Percentiles rank a stretch among this genome's conserved stretches.
These are phyloP conservation scores for Zaprionus tsacasi DNA, from an alignment of 1,140 invertebrate genomes.

Conservation along the genomic window DNA sequence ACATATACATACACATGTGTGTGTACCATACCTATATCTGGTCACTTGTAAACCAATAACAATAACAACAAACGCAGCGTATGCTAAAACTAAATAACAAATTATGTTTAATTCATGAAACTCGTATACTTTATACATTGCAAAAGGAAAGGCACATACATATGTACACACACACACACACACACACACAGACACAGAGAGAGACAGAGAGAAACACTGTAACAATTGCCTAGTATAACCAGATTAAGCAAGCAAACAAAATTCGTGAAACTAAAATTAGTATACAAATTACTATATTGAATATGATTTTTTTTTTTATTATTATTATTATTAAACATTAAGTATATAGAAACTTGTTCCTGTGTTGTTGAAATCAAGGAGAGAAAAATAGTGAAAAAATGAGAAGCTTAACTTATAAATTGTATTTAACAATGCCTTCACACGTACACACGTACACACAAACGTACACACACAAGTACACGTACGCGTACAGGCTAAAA, in stretches of 20 bases:
- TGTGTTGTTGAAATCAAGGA: conserved; percentile 74
- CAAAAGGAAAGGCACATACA: conserved; percentile 42
- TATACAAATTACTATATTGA: conserved; percentile 23
- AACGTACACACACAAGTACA: conserved; percentile 31
- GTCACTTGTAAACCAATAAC: conserved; percentile 79
- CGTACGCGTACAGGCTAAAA: conserved; percentile 18
- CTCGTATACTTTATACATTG: conserved; percentile 61
- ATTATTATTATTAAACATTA: conserved; percentile 37
- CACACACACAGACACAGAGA: conserved; percentile 12
- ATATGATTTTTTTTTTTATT: conserved; percentile 18
- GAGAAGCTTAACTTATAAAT: conserved; percentile 49
- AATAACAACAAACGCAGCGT: conserved; percentile 28
- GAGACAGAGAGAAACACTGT: not conserved
- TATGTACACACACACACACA: conserved; percentile 22
- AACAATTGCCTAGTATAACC: conserved; percentile 19
- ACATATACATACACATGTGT: conserved; percentile 20
- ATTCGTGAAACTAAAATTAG: conserved; percentile 17
- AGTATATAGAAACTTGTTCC: conserved; percentile 73
- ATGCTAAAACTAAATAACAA: conserved; percentile 41
- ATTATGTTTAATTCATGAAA: conserved; percentile 54
- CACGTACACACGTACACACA: conserved; percentile 26
- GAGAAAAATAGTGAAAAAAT: conserved; percentile 29
- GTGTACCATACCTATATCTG: conserved; percentile 68
- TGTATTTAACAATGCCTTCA: conserved; percentile 21
- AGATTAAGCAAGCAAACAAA: conserved; percentile 11